These are phyloP conservation scores for Astropecten irregularis DNA, from an alignment of 53 echinoderm and acorn worm genomes.

Conservation along the genomic window DNA sequence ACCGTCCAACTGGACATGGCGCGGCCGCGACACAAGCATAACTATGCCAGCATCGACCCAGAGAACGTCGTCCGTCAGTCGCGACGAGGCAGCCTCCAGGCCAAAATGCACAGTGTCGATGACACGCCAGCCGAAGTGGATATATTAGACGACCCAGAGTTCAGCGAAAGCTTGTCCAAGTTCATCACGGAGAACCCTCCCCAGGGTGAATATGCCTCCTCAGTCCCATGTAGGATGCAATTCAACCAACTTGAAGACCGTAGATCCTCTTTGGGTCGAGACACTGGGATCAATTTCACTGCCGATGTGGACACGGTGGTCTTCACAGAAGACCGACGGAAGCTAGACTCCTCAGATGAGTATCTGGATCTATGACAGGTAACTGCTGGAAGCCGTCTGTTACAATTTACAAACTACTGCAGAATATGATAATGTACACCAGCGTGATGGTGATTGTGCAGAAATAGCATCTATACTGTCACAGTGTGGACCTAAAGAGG, in stretches of 20 bases:
- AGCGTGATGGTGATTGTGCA: too few species aligned
- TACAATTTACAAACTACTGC: too few species aligned
- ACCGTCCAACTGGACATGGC: constrained; percentile 45
- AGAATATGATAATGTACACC: too few species aligned
- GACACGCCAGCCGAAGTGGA: constrained; percentile 12
- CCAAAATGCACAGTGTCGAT: constrained; percentile 15
- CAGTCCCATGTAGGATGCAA: constrained; percentile 22
- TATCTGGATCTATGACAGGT: constrained; percentile 29
- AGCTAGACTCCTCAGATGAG: constrained; percentile 3
- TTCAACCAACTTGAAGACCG: constrained; percentile 10
- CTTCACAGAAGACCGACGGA: constrained; percentile 20
- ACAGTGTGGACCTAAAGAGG: too few species aligned
- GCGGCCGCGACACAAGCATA: constrained; percentile 61
- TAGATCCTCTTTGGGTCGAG: background rate
- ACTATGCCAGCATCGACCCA: constrained; percentile 64
- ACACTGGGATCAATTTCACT: constrained; percentile 6
- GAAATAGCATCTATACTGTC: too few species aligned
- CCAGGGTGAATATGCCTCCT: background rate
- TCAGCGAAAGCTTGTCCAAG: constrained; percentile 15
- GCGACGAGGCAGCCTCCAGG: background rate
- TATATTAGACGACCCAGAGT: constrained; percentile 29
- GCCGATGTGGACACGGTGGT: constrained; percentile 26
- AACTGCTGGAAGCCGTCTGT: too few species aligned
- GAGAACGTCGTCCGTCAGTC: constrained; percentile 21
- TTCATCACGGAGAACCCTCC: constrained; percentile 30